Base-by-base conservation (phyloP, 2,113 vertebrate species). In the Nannobrachium achirus region DNA sequence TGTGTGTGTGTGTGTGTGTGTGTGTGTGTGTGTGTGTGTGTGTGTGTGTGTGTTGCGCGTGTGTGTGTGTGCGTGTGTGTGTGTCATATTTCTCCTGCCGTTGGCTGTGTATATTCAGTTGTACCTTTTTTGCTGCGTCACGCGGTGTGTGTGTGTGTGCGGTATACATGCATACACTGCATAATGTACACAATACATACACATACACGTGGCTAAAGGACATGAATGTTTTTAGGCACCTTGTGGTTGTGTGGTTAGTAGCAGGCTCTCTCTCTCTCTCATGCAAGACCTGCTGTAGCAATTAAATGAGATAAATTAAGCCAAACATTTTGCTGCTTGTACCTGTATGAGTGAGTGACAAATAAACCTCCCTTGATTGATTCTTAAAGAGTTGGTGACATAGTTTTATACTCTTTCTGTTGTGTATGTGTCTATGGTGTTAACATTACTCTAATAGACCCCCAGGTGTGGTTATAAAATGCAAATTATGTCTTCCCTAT, bases 121-220 rank as follows among this genome's bases (percentile, higher is more conserved):
- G n/a, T n/a, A n/a, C n/a, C n/a, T n/a, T n/a, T n/a, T n/a, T n/a
- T n/a, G n/a, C n/a, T n/a, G n/a, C n/a, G n/a, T n/a, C n/a, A 25
- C 10, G 4, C 10, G 16, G 15, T 74, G 52, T 61, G 67, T 69
- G 67, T 41, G 14, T 64, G 59, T 20, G 40, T 33, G n/a, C 49
- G 66, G 33, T n/a, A n/a, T n/a, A n/a, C n/a, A n/a, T n/a, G n/a
- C n/a, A n/a, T n/a, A n/a, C 13, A 51, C 16, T 64, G 13, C 69
- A 70, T 73, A n/a, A n/a, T n/a, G 25, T 25, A 52, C 7, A 19
- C 16, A 52, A 10, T 25, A 33, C 11, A 10, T 13, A 25, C 13
- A 14, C 6, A 16, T 16, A 18, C 2, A 45, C 44, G 9, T 46
- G n/a, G n/a, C n/a, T n/a, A n/a, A n/a, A n/a, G n/a, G n/a, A n/a